Evolutionary conservation across 2,888 invertebrate genomes (phyloP), one percentile per base, ranked within the genome.

Genomic region (Tholera decimalis): DNA sequence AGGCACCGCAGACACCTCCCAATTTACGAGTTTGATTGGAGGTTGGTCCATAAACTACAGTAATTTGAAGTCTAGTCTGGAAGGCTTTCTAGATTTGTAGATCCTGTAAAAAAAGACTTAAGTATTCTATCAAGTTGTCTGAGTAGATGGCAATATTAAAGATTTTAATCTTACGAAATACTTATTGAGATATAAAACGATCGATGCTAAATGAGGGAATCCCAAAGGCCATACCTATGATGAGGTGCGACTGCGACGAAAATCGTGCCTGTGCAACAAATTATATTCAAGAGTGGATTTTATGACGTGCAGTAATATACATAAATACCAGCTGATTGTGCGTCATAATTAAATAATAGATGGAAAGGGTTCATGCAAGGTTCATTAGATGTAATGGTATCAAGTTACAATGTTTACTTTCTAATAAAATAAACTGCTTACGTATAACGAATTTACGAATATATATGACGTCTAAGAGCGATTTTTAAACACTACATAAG

Each of bases 251-350:
- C 37, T 20, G 15, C 26, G 43, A 30, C 41, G 13, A 13, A 0
- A 13, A 33, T 13, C 15, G 33, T 13, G 4, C 8, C 1, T 30
- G 9, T 35, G 20, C n/a, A 53, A 37, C 47, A 43, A n/a, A 39
- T 18, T 64, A 26, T 9, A 22, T 64, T 43, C 30, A 55, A 11
- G 54, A 35, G 20, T 49, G 7, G 15, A 4, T 50, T 39, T 46
- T 18, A 24, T 67, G 50, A 62, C 41, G 57, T 55, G 9, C n/a
- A 37, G 22, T 47, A 57, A 35, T 55, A 43, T 50, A 18, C 50
- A 55, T 50, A 51, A 37, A 57, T 67, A 61, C 50, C 61, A 73
- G 67, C 54, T 73, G 67, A 62, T 61, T 58, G 26, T 65, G 20
- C 67, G 58, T 72, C 66, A 54, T n/a, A 41, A 39, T 41, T 39